These are phyloP conservation scores for Platyrinchus mystaceus DNA, from an alignment of 2,797 vertebrate species.

Conservation along the genomic window DNA sequence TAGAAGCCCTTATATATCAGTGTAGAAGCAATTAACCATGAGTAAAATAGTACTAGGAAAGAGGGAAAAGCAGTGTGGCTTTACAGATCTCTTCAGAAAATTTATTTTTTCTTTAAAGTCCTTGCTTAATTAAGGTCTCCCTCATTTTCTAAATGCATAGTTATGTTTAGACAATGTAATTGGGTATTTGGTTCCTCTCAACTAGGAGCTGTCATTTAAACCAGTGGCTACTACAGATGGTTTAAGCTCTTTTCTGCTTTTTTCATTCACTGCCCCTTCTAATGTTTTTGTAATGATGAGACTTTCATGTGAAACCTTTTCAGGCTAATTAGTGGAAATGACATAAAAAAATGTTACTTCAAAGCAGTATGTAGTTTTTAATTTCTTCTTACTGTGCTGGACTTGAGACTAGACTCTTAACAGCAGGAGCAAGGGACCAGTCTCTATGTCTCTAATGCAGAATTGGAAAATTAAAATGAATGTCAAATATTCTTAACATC, in stretches of 20 bases:
- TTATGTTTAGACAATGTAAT: background rate
- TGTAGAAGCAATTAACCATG: background rate
- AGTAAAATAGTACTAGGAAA: background rate
- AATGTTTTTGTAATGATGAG: background rate
- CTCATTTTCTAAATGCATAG: background rate
- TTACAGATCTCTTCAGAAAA: background rate
- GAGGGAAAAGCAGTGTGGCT: background rate
- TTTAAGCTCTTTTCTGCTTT: background rate
- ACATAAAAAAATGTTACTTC: background rate
- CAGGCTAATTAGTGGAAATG: background rate
- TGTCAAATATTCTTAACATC: background rate
- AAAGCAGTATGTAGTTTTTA: background rate
- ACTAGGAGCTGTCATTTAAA: background rate
- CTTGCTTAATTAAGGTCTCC: background rate
- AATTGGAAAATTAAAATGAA: background rate
- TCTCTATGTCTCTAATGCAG: background rate
- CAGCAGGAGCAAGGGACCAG: background rate
- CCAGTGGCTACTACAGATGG: background rate
- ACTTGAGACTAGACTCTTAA: background rate
- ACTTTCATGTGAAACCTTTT: background rate
- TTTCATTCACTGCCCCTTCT: background rate
- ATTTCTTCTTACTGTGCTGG: background rate
- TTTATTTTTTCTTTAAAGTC: background rate
- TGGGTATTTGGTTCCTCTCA: background rate
- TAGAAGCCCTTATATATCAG: background rate